Conservation (phyloP, 1,140 invertebrate species). For the Drosophila burlai region DNA sequence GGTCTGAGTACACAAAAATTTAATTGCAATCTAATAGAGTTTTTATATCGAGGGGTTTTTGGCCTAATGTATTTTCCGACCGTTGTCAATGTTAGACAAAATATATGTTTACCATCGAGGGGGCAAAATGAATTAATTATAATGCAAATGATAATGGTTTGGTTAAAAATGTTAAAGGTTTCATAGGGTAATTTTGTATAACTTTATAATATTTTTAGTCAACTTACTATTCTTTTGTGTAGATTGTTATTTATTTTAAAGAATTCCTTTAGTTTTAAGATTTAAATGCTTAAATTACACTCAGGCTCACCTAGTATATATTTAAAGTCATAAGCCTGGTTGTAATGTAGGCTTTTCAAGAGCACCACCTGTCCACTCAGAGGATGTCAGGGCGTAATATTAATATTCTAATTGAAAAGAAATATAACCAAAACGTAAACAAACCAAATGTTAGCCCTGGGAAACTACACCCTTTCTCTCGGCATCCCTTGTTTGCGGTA, state of each 20-base stretch:
- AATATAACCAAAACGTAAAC: constrained; percentile 5
- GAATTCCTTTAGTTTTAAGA: neutral
- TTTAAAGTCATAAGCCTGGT: constrained; percentile 2
- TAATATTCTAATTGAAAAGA: constrained; percentile 18
- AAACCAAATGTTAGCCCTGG: constrained; percentile 6
- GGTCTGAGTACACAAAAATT: constrained; percentile 52
- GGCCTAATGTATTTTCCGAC: constrained; percentile 5
- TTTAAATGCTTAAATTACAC: neutral
- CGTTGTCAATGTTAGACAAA: constrained; percentile 12
- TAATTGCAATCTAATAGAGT: constrained; percentile 62
- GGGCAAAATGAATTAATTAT: constrained; percentile 4
- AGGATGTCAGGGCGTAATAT: constrained; percentile 7
- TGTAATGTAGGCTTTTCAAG: neutral
- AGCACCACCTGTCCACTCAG: neutral
- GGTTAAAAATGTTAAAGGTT: neutral
- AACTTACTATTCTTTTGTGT: no score
- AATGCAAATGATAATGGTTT: neutral
- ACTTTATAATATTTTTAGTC: no score
- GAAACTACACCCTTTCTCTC: neutral
- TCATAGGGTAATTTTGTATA: no score
- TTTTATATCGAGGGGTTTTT: constrained; percentile 14
- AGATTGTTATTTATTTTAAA: neutral
- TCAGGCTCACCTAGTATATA: neutral
- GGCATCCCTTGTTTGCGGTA: neutral
- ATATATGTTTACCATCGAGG: neutral